Conservation (phyloP, 2,888 invertebrate species). For the Caenorhabditis uteleia region DNA sequence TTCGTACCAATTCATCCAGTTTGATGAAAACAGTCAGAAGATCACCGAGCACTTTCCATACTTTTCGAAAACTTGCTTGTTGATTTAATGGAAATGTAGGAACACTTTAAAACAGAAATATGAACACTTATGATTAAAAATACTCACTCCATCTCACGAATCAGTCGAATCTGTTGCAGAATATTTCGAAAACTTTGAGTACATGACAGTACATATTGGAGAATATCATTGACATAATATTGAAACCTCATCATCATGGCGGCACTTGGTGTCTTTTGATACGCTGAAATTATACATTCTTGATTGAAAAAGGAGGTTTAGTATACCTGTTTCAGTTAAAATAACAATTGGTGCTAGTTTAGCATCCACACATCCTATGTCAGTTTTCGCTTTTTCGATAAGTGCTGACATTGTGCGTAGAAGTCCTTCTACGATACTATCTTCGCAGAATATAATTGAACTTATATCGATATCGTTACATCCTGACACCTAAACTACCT, state of each 20-base stretch:
- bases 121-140: no score
- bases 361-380: no score
- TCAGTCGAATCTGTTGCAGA: constrained; percentile 20
- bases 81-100: background rate
- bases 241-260: no score
- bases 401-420: constrained; percentile 15
- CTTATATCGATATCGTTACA: constrained; percentile 17
- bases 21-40: constrained; percentile 50
- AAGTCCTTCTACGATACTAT: constrained; percentile 30
- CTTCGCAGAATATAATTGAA: constrained; percentile 20
- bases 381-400: background rate
- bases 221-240: no score
- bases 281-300: no score
- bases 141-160: constrained; percentile 17
- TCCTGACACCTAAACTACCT: constrained; percentile 12
- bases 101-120: background rate
- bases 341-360: constrained; percentile 4
- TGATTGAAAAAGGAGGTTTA: no score
- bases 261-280: no score
- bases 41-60: constrained; percentile 59
- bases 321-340: constrained; percentile 19
- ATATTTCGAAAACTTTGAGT: constrained; percentile 30
- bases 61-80: constrained; percentile 17
- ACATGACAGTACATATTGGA: no score
- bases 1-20: constrained; percentile 47